These are phyloP conservation scores for Tauraco erythrolophus DNA, from an alignment of 2,113 vertebrate species.

Conservation along the genomic window DNA sequence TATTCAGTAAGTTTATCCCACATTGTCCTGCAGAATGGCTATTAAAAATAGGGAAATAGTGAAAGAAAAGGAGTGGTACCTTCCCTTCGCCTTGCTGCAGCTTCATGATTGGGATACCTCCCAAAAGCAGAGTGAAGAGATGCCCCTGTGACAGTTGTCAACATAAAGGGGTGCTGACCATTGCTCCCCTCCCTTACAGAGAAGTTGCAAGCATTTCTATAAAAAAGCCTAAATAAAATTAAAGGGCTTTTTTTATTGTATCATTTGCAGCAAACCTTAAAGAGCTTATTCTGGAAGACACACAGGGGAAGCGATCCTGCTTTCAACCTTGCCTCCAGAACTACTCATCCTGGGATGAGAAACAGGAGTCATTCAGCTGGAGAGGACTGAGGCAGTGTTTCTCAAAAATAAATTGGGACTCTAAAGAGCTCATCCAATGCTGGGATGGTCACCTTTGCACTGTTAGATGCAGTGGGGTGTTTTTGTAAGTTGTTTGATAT, in stretches of 20 bases:
- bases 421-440: neutral
- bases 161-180: neutral
- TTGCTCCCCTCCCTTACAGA: neutral
- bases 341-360: neutral
- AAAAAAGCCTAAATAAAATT: neutral
- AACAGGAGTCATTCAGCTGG: neutral
- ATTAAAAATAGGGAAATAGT: neutral
- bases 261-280: neutral
- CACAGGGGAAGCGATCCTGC: neutral
- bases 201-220: neutral
- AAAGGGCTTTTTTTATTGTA: neutral
- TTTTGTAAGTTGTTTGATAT: neutral
- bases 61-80: neutral
- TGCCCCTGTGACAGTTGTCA: rapidly evolving
- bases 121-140: neutral
- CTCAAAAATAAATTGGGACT: neutral
- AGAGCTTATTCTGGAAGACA: neutral
- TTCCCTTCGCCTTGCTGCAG: neutral
- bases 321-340: neutral
- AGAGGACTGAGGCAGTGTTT: neutral
- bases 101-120: neutral
- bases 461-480: neutral
- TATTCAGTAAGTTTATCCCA: neutral
- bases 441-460: neutral
- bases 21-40: neutral